phyloP scores from a whole-genome alignment of 2,888 invertebrate genomes.

The Cacoxenus indagator region DNA sequence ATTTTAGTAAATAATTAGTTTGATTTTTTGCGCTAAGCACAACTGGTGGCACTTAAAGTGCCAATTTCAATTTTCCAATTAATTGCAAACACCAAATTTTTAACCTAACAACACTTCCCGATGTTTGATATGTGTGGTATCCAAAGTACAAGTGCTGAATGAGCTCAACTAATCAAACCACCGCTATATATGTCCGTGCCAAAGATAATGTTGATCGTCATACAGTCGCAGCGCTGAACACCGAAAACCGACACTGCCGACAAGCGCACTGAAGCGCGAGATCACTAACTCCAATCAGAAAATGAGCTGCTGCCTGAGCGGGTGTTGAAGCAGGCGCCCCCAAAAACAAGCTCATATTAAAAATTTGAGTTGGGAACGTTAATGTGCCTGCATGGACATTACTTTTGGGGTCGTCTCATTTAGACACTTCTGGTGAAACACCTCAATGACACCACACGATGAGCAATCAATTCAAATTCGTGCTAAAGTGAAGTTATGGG shows the following conservation, averaged over 20 bases:
- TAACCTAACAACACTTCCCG: neutral
- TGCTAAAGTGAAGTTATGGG: neutral
- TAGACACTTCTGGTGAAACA: conserved; percentile 60
- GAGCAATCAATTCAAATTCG: conserved; percentile 5
- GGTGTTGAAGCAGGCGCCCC: neutral
- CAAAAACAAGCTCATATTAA: neutral
- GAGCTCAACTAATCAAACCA: conserved; percentile 38
- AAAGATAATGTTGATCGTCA: neutral
- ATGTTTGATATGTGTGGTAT: neutral
- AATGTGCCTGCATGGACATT: conserved; percentile 9
- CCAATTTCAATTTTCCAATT: conserved; percentile 25
- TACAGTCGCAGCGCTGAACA: neutral
- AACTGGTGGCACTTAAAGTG: neutral
- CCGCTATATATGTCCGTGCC: conserved; percentile 56
- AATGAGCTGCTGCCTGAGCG: conserved; percentile 13
- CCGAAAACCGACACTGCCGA: conserved; percentile 23
- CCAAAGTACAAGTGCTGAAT: conserved; percentile 51
- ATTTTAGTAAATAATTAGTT: neutral
- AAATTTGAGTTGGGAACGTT: neutral
- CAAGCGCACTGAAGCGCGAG: conserved; percentile 59
- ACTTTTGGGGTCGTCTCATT: conserved; percentile 38
- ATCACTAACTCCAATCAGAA: conserved; percentile 21
- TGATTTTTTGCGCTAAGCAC: neutral
- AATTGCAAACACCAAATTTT: conserved; percentile 9
- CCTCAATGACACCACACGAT: conserved; percentile 1